A percentile compares a stretch with the other conserved stretches of the same genome.
phyloP scores from a whole-genome alignment of 2,888 invertebrate genomes.

The Heliconius sara region DNA sequence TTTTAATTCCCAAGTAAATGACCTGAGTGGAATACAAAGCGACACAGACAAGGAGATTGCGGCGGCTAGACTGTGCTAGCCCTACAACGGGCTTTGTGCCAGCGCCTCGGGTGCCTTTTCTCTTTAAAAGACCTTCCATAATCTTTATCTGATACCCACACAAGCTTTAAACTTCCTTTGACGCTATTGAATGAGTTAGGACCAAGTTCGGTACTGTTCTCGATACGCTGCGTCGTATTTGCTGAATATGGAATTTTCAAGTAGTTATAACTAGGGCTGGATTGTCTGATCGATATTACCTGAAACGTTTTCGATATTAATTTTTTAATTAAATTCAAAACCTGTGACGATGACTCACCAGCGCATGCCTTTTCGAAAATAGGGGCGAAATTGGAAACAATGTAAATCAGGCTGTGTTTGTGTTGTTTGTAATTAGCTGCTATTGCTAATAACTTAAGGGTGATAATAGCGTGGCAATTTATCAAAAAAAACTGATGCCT shows the following conservation, averaged over 20 bases:
- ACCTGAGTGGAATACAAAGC: conserved; percentile 42
- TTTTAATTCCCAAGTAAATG: conserved; percentile 42
- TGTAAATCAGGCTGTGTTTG: conserved; percentile 37
- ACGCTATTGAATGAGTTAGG: conserved; percentile 14
- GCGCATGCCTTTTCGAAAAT: conserved; percentile 43
- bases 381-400: conserved; percentile 40
- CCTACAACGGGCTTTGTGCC: conserved; percentile 43
- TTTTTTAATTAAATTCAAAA: conserved; percentile 42
- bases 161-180: conserved; percentile 10
- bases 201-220: conserved; percentile 10
- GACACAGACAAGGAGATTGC: conserved; percentile 39
- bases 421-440: conserved; percentile 39
- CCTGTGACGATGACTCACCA: conserved; percentile 42
- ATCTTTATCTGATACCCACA: conserved; percentile 32
- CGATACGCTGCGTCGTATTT: conserved; percentile 4
- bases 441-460: conserved; percentile 35
- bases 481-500: conserved; percentile 74
- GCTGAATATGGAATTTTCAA: not conserved
- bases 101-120: conserved; percentile 30
- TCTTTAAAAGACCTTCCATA: conserved; percentile 29
- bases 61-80: conserved; percentile 37
- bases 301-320: conserved; percentile 38
- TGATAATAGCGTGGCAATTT: conserved; percentile 44
- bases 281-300: conserved; percentile 39
- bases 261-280: conserved; percentile 11